A percentile compares a stretch with the other conserved stretches of the same genome.
phyloP scores from a whole-genome alignment of 2,888 invertebrate genomes.

The Noctua janthe region DNA sequence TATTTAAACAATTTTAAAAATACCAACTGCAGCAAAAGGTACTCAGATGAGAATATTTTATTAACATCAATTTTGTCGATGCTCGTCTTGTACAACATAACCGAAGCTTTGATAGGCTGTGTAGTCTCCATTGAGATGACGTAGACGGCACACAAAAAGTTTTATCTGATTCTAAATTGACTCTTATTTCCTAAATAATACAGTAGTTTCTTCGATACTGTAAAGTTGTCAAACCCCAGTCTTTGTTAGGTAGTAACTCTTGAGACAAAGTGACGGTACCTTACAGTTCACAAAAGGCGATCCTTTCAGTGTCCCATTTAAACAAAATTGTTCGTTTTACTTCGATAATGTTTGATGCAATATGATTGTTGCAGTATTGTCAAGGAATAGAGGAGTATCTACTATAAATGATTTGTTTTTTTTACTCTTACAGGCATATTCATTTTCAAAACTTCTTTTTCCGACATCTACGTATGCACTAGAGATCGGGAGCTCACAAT shows the following conservation, averaged over 20 bases:
- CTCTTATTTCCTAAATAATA: conserved; percentile 12
- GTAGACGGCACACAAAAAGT: conserved; percentile 24
- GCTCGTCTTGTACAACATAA: conserved; percentile 28
- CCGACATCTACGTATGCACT: background rate
- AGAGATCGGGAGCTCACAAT: too few relatives aligned
- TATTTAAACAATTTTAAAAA: background rate
- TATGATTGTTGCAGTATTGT: conserved; percentile 17
- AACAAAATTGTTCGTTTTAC: conserved; percentile 51
- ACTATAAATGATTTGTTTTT: background rate
- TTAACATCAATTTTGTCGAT: conserved; percentile 12
- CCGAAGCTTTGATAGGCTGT: conserved; percentile 38
- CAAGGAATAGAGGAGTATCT: too few relatives aligned
- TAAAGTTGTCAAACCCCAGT: conserved; percentile 27
- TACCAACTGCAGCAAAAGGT: background rate
- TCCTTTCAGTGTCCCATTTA: conserved; percentile 71
- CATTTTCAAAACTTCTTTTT: background rate
- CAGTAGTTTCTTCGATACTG: background rate
- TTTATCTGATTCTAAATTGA: background rate
- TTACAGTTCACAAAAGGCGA: conserved; percentile 69
- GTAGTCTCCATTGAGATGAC: conserved; percentile 47
- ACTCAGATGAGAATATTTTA: conserved; percentile 4
- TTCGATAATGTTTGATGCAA: conserved; percentile 38
- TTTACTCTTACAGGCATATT: background rate
- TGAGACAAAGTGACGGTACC: conserved; percentile 76
- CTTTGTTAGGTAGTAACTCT: conserved; percentile 67